Percentiles rank a stretch among this genome's conserved stretches.
Evolutionary conservation across 1,140 invertebrate species (phyloP).

Genomic region (Prorops nasuta): DNA sequence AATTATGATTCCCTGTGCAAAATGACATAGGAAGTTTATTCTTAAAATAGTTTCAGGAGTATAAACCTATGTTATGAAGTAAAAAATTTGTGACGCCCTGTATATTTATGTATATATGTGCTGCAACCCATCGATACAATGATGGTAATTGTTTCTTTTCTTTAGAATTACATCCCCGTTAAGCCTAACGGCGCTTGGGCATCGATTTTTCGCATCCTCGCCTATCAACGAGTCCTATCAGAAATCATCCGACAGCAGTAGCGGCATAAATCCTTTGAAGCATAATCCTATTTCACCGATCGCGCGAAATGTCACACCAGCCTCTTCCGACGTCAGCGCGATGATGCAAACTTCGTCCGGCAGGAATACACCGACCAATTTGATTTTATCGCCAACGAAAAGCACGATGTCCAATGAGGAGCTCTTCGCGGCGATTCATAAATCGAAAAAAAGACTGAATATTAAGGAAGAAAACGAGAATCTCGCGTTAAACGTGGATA

Average conservation of each 20-base stretch:
- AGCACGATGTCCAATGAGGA: conserved; percentile 76
- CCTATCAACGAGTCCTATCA: conserved; percentile 30
- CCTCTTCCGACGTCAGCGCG: conserved; percentile 3
- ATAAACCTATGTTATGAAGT: no score
- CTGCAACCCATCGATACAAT: no score
- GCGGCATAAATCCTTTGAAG: conserved; percentile 30
- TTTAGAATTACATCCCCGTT: conserved; percentile 44
- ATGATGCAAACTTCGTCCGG: conserved; percentile 24
- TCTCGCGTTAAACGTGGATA: conserved; percentile 19
- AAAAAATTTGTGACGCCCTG: no score
- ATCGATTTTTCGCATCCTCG: conserved; percentile 49
- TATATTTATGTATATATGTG: no score
- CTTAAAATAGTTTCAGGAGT: no score
- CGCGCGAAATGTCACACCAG: conserved; percentile 15
- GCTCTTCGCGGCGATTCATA: conserved; percentile 74
- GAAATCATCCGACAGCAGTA: conserved; percentile 12
- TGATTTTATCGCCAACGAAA: conserved; percentile 64
- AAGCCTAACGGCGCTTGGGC: conserved; percentile 43
- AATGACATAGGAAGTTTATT: no score
- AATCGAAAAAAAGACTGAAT: conserved; percentile 73
- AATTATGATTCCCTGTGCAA: no score
- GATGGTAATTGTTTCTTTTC: no score
- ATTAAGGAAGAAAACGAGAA: conserved; percentile 62
- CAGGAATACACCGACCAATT: conserved; percentile 42
- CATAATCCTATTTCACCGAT: conserved; percentile 45